phyloP scores from a whole-genome alignment of 2,797 vertebrate genomes.

The Danio choprae region DNA sequence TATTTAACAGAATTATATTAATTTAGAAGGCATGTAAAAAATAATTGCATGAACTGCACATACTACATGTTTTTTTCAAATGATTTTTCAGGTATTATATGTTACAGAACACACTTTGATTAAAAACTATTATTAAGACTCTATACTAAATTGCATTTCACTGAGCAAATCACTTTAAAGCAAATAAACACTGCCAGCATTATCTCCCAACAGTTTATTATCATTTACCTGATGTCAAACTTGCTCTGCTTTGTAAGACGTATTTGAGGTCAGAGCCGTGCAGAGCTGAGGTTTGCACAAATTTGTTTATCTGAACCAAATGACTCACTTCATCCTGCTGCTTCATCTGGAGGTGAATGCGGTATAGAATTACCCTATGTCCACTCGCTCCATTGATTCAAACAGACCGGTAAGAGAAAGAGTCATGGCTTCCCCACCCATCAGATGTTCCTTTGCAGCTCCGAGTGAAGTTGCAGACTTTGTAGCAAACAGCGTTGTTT shows the following conservation, averaged over 20 bases:
- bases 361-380: conserved; percentile 73
- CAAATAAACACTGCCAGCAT: neutral
- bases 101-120: neutral
- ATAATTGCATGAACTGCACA: neutral
- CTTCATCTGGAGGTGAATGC: conserved; percentile 75
- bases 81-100: neutral
- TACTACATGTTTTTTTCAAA: neutral
- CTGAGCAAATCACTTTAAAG: neutral
- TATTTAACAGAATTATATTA: neutral
- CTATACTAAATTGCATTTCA: neutral
- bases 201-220: conserved; percentile 5
- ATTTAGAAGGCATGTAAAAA: neutral
- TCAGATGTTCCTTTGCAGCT: conserved; percentile 50
- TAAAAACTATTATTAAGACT: neutral
- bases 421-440: conserved; percentile 46
- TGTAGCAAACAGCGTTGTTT: conserved; percentile 75
- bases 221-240: neutral
- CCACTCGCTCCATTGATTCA: conserved; percentile 66
- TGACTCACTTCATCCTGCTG: conserved; percentile 75
- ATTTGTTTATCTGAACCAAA: conserved; percentile 70
- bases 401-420: conserved; percentile 58
- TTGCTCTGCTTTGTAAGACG: conserved; percentile 18
- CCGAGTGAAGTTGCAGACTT: conserved; percentile 72
- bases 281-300: conserved; percentile 32
- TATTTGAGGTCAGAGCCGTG: conserved; percentile 11